These are phyloP conservation scores for Andrena bicolor DNA, from an alignment of 2,888 invertebrate species.

Conservation along the genomic window DNA sequence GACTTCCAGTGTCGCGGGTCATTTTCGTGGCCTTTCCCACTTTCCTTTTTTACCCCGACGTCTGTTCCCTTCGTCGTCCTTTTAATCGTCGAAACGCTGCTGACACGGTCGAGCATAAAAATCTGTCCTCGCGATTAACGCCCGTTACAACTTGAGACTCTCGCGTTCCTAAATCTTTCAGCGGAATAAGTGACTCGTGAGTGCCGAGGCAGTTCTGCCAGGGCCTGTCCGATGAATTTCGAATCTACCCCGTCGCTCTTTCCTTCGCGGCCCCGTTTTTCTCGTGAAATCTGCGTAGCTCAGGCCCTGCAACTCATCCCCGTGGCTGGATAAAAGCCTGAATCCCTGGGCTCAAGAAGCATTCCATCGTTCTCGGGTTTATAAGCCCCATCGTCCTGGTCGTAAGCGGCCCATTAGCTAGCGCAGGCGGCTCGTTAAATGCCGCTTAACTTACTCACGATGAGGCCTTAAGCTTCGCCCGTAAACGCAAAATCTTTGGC, in stretches of 20 bases:
- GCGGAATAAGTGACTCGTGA: too few relatives aligned
- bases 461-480: not conserved
- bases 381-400: slow-evolving; percentile 19
- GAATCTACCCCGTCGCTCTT: not conserved
- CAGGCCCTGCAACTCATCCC: not conserved
- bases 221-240: too few relatives aligned
- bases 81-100: not conserved
- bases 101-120: slow-evolving; percentile 18
- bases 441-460: slow-evolving; percentile 5
- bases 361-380: slow-evolving; percentile 33
- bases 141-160: too few relatives aligned
- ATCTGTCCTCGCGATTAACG: slow-evolving; percentile 5
- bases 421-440: slow-evolving; percentile 19
- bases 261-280: not conserved
- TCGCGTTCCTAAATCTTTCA: too few relatives aligned
- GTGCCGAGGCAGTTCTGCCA: too few relatives aligned
- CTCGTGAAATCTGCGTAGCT: too few relatives aligned
- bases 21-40: not conserved
- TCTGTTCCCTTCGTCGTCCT: not conserved
- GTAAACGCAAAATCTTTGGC: not conserved
- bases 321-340: not conserved
- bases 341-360: slow-evolving; percentile 11
- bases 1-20: slow-evolving; percentile 53
- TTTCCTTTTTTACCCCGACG: not conserved
- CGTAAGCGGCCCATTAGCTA: slow-evolving; percentile 38